Percentiles rank a stretch among this genome's conserved stretches.
Evolutionary conservation across 1,140 invertebrate species (phyloP).

Genomic region (Drosophila ohnishii): DNA sequence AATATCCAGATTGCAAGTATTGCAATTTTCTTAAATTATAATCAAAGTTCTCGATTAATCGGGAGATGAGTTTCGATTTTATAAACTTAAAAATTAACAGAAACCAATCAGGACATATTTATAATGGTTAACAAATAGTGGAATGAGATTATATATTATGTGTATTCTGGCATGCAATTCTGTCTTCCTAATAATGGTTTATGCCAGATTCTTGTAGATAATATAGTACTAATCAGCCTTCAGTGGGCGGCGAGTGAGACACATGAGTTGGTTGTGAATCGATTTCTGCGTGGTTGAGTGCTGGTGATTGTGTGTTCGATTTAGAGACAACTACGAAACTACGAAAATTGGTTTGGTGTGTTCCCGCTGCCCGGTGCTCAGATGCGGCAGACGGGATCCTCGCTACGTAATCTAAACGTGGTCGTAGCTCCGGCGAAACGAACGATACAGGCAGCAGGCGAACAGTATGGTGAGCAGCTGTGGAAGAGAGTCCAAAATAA

Average conservation of each 20-base stretch:
- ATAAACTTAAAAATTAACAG: background rate
- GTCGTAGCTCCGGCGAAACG: slow-evolving; percentile 94
- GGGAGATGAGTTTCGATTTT: background rate
- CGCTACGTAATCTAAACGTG: slow-evolving; percentile 88
- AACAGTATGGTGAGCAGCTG: slow-evolving; percentile 95
- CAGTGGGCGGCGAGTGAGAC: slow-evolving; percentile 20
- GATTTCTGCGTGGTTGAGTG: slow-evolving; percentile 31
- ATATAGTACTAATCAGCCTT: slow-evolving; percentile 30
- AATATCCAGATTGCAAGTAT: background rate
- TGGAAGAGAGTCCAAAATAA: slow-evolving; percentile 30
- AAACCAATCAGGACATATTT: background rate
- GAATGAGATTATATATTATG: slow-evolving; percentile 13
- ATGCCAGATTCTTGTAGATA: slow-evolving; percentile 5
- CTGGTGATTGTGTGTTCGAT: slow-evolving; percentile 15
- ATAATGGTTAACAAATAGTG: slow-evolving; percentile 9
- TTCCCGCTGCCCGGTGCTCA: slow-evolving; percentile 17
- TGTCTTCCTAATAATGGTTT: background rate
- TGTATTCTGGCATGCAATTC: background rate
- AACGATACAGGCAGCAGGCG: slow-evolving; percentile 93
- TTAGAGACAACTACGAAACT: slow-evolving; percentile 55
- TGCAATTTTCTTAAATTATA: background rate
- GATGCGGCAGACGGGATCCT: slow-evolving; percentile 69
- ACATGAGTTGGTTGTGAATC: slow-evolving; percentile 18
- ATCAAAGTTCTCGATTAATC: background rate
- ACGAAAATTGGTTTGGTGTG: slow-evolving; percentile 32